Percentiles rank a stretch among this genome's conserved stretches.
Evolutionary conservation across 1,140 invertebrate species (phyloP).

Genomic region (Euborellia annulipes): DNA sequence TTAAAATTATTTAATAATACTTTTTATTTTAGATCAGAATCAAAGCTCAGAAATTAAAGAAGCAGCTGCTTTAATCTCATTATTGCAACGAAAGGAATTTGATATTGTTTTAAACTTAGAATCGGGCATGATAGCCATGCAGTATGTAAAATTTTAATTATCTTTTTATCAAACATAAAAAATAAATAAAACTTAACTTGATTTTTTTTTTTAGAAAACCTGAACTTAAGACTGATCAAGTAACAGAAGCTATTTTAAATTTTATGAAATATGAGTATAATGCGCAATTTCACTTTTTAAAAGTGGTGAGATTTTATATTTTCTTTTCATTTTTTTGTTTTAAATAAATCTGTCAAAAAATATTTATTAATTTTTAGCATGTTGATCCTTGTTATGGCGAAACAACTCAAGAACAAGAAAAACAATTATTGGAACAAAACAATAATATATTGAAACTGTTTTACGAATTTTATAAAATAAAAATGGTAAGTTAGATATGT

Average conservation of each 20-base stretch:
- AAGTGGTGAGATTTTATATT: conserved; percentile 45
- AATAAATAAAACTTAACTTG: no score
- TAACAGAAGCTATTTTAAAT: no score
- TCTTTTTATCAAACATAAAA: no score
- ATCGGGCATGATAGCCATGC: no score
- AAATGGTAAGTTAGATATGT: conserved; percentile 12
- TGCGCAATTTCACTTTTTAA: no score
- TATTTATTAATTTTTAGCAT: background rate
- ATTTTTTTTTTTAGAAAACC: no score
- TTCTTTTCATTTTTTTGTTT: background rate
- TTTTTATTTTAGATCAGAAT: background rate
- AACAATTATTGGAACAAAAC: background rate
- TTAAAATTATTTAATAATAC: no score
- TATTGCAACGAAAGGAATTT: background rate
- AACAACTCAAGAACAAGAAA: conserved; percentile 8
- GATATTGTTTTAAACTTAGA: conserved; percentile 1
- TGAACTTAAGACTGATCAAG: no score
- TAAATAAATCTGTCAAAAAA: background rate
- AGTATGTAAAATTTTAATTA: no score
- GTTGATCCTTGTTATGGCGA: background rate
- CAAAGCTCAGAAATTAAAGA: background rate
- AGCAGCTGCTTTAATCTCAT: background rate
- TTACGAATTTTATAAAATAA: conserved; percentile 8
- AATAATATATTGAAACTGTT: conserved; percentile 11
- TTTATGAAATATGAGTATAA: no score